A percentile compares a stretch with the other conserved stretches of the same genome.
These are phyloP conservation scores for Pangasius mekongensis DNA, from an alignment of 2,797 vertebrate species.

Conservation along the genomic window DNA sequence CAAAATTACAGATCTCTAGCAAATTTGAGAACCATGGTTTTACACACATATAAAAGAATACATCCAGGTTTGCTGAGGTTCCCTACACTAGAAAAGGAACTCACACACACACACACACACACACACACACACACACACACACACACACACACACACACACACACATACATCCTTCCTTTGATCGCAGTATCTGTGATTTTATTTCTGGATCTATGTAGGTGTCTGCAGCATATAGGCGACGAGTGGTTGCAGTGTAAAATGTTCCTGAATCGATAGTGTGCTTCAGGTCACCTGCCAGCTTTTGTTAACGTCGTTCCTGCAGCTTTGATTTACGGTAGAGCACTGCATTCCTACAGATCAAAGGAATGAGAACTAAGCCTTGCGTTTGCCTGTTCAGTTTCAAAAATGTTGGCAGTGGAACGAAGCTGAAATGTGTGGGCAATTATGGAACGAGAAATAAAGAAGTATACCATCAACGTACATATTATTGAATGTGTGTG, in stretches of 20 bases:
- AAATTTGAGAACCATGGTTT: not conserved
- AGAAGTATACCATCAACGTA: not conserved
- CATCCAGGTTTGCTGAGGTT: conserved; percentile 1
- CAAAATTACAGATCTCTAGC: not conserved
- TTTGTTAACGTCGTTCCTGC: conserved; percentile 39
- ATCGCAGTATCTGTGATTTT: conserved; percentile 51
- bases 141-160: not conserved
- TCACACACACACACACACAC: too few species aligned
- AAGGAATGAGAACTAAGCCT: conserved; percentile 22
- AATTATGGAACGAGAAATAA: not conserved
- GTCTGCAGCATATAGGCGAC: conserved; percentile 57
- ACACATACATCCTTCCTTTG: not conserved
- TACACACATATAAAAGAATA: not conserved
- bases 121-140: not conserved
- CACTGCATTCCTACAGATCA: conserved; percentile 42
- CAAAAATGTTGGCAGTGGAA: not conserved
- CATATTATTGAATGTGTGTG: not conserved
- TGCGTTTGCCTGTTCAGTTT: conserved; percentile 11
- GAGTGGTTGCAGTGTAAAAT: conserved; percentile 44
- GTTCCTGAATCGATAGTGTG: conserved; percentile 46
- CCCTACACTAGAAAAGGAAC: not conserved
- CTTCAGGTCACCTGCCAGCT: conserved; percentile 40
- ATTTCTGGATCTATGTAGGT: conserved; percentile 70
- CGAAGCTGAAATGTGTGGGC: not conserved
- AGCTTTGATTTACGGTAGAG: conserved; percentile 44